A percentile compares a stretch with the other conserved stretches of the same genome.
Evolutionary conservation across 2,113 vertebrate species (phyloP).

Genomic region (Isichthys henryi): DNA sequence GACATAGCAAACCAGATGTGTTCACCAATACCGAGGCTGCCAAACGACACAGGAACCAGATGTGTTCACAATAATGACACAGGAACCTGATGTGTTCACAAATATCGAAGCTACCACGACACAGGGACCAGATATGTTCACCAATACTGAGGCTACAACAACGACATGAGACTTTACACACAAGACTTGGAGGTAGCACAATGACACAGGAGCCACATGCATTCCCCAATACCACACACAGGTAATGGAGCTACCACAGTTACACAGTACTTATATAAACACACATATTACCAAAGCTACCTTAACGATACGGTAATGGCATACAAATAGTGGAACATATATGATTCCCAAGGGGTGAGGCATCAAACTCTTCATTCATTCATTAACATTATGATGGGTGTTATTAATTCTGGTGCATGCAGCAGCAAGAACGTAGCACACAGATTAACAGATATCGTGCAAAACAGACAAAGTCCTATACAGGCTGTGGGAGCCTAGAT

Average conservation of each 20-base stretch:
- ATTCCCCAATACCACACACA: background rate
- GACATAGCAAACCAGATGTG: background rate
- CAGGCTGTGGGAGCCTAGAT: background rate
- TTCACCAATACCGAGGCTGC: background rate
- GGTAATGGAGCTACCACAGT: background rate
- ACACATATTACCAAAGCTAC: background rate
- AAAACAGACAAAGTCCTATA: background rate
- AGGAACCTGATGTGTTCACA: no score
- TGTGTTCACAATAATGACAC: no score
- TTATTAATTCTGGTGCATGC: background rate
- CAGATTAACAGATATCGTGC: background rate
- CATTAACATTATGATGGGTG: background rate
- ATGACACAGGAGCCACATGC: background rate
- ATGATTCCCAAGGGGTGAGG: background rate
- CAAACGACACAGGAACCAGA: no score
- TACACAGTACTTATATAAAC: background rate
- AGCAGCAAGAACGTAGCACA: background rate
- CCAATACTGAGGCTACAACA: background rate
- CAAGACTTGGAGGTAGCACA: background rate
- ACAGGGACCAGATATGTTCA: no score
- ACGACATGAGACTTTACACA: no score
- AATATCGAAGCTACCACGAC: no score
- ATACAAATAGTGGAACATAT: background rate
- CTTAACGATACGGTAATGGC: background rate
- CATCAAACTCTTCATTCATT: background rate